phyloP scores from a whole-genome alignment of 2,888 invertebrate species.

The Ganaspis brasiliensis region DNA sequence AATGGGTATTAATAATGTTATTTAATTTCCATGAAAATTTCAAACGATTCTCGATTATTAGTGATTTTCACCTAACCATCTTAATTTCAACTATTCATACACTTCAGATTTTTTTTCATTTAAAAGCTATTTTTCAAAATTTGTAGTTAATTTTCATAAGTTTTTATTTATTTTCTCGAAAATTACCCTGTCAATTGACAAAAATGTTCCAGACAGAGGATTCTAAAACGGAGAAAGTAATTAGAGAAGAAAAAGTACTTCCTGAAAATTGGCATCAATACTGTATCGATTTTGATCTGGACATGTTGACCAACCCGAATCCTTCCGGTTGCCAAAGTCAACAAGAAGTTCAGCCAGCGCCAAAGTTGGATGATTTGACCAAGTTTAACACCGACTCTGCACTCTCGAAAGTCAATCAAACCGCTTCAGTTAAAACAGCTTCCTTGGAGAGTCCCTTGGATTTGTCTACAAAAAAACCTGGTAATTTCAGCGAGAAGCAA shows the following conservation, averaged over 20 bases:
- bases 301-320: background rate
- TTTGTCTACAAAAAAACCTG: background rate
- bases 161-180: no score
- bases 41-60: no score
- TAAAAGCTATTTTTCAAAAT: no score
- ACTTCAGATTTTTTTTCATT: no score
- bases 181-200: no score
- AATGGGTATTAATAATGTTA: no score
- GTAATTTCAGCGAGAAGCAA: background rate
- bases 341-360: background rate
- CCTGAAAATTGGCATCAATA: constrained; percentile 10
- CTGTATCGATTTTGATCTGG: background rate
- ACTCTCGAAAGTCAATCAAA: background rate
- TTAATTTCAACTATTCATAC: no score
- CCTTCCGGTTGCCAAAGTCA: background rate
- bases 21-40: no score
- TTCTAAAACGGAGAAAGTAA: background rate
- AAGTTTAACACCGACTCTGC: background rate
- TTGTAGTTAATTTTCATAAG: no score
- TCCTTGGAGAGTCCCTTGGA: background rate
- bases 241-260: background rate
- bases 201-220: background rate
- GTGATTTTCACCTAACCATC: no score
- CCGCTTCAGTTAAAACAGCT: background rate
- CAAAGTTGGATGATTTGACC: background rate